These are phyloP conservation scores for Neria commutata DNA, from an alignment of 2,888 invertebrate genomes.

Conservation along the genomic window DNA sequence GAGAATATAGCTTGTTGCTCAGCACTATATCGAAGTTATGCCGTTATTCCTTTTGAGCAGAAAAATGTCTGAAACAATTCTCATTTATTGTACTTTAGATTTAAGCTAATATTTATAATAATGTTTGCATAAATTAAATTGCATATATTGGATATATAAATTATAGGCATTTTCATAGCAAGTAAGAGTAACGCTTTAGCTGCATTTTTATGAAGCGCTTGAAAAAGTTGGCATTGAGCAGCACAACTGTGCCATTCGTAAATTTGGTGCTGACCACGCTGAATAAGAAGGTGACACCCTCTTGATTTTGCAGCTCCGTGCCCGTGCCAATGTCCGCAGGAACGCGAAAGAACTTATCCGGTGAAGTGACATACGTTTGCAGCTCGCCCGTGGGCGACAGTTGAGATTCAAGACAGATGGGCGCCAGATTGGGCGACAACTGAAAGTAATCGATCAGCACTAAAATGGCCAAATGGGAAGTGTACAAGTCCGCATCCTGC, in stretches of 20 bases:
- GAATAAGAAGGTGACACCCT: not conserved
- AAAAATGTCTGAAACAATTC: too few species aligned
- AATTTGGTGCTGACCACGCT: not conserved
- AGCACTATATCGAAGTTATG: too few species aligned
- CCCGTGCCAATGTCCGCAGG: too few species aligned
- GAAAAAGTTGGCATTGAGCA: constrained; percentile 12
- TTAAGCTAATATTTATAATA: too few species aligned
- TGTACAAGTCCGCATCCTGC: too few species aligned
- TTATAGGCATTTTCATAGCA: too few species aligned
- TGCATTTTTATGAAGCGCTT: constrained; percentile 16
- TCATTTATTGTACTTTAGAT: too few species aligned
- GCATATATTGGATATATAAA: too few species aligned
- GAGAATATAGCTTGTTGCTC: too few species aligned
- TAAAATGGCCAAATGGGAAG: constrained; percentile 26
- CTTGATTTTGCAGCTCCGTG: not conserved
- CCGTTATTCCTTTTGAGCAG: too few species aligned
- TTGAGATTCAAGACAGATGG: constrained; percentile 32
- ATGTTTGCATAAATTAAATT: too few species aligned
- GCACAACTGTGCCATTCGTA: not conserved
- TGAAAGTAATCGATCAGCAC: constrained; percentile 34
- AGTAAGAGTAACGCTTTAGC: constrained; percentile 9
- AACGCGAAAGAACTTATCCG: not conserved
- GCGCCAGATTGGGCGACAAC: constrained; percentile 28
- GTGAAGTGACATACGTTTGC: not conserved
- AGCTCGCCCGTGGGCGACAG: not conserved